Percentiles rank a stretch among this genome's conserved stretches.
Evolutionary conservation across 2,797 vertebrate genomes (phyloP).

Genomic region (Setipinna tenuifilis): DNA sequence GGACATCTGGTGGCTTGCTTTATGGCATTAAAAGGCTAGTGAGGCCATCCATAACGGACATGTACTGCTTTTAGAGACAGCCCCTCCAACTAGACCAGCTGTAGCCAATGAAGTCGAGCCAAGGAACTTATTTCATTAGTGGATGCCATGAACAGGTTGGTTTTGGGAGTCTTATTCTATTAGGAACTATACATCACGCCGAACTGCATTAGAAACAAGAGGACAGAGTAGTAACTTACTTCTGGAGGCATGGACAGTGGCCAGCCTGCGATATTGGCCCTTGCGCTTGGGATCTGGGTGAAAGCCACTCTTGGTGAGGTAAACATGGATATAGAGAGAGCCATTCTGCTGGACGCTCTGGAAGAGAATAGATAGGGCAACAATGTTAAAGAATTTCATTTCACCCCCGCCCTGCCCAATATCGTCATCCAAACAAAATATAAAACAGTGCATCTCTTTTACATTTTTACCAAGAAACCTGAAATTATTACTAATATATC

Average conservation of each 20-base stretch:
- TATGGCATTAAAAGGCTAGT: no score
- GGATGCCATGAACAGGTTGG: neutral
- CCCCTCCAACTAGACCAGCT: neutral
- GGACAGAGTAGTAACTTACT: conserved; percentile 74
- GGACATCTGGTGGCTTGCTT: no score
- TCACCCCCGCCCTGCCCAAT: neutral
- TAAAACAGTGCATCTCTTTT: no score
- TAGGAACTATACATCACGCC: neutral
- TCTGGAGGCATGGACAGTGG: conserved; percentile 86
- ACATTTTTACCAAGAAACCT: no score
- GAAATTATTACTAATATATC: no score
- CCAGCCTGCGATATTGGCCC: conserved; percentile 86
- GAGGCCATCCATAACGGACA: no score
- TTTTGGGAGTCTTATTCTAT: neutral
- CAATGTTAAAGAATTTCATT: neutral
- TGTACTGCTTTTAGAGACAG: neutral
- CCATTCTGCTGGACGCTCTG: conserved; percentile 87
- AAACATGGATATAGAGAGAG: conserved; percentile 91
- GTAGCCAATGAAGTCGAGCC: neutral
- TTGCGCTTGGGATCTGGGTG: conserved; percentile 93
- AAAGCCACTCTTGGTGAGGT: conserved; percentile 96
- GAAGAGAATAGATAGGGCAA: conserved; percentile 1
- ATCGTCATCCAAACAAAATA: no score
- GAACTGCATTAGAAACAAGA: neutral
- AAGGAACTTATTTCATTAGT: neutral